Percentiles rank a stretch among this genome's conserved stretches.
phyloP scores from a whole-genome alignment of 2,888 invertebrate species.

The Gastrophysa polygoni region DNA sequence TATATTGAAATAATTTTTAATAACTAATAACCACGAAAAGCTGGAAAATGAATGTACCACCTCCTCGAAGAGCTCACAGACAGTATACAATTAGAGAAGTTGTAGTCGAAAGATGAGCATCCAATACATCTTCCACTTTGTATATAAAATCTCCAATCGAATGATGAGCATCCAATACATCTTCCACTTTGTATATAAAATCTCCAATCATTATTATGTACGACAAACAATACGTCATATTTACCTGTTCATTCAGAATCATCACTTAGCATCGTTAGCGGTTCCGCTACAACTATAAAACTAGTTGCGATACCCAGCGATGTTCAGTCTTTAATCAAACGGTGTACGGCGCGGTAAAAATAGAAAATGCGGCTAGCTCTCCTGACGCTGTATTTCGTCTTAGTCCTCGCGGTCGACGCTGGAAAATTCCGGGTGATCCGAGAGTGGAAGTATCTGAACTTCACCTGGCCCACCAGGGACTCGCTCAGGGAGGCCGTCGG shows the following conservation, averaged over 20 bases:
- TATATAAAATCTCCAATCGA: background rate
- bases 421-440: conserved; percentile 68
- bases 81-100: no score
- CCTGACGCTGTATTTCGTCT: conserved; percentile 17
- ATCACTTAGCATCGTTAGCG: conserved; percentile 29
- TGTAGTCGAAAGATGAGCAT: no score
- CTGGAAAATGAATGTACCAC: no score
- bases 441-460: conserved; percentile 76
- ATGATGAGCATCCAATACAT: no score
- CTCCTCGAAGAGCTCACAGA: no score
- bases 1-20: no score
- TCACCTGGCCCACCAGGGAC: conserved; percentile 68
- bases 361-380: conserved; percentile 27
- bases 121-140: no score
- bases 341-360: conserved; percentile 18
- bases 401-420: conserved; percentile 19
- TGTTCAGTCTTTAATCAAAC: conserved; percentile 16
- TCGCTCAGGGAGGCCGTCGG: conserved; percentile 63
- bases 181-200: background rate
- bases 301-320: conserved; percentile 21
- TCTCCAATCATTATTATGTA: background rate
- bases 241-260: conserved; percentile 26
- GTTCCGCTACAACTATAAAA: conserved; percentile 30
- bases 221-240: conserved; percentile 18
- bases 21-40: no score